A percentile compares a stretch with the other conserved stretches of the same genome.
These are phyloP conservation scores for Mylabris sibirica DNA, from an alignment of 2,888 invertebrate species.

Conservation along the genomic window DNA sequence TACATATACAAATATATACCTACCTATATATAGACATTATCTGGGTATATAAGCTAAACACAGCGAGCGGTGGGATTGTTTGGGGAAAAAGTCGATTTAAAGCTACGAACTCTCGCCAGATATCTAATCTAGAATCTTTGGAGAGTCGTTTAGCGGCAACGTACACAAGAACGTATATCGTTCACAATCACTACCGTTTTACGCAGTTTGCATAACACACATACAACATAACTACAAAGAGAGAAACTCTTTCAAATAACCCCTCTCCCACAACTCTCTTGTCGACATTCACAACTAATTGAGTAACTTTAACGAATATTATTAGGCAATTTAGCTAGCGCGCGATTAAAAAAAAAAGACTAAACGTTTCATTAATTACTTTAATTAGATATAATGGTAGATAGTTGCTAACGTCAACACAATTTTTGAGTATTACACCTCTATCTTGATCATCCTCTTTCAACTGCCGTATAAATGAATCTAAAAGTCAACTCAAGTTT, in stretches of 20 bases:
- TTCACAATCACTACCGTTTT: conserved; percentile 53
- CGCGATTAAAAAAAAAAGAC: too few relatives aligned
- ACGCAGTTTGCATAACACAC: conserved; percentile 50
- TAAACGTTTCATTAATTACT: conserved; percentile 40
- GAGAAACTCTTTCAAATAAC: background rate
- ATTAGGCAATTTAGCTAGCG: too few relatives aligned
- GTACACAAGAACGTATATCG: conserved; percentile 52
- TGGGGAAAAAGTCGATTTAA: conserved; percentile 58
- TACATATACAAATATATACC: background rate
- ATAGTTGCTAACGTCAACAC: conserved; percentile 11
- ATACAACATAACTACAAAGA: background rate
- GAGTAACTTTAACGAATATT: too few relatives aligned
- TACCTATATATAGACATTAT: conserved; percentile 29
- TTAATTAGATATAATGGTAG: conserved; percentile 46
- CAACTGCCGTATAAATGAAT: conserved; percentile 12
- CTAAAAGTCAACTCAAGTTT: conserved; percentile 22
- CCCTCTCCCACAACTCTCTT: too few relatives aligned
- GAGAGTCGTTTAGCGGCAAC: conserved; percentile 56
- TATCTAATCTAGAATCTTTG: conserved; percentile 60
- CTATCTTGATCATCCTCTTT: conserved; percentile 9
- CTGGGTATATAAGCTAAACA: conserved; percentile 37
- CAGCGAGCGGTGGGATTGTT: conserved; percentile 39
- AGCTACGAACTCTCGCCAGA: conserved; percentile 53
- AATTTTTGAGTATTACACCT: background rate
- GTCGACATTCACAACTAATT: too few relatives aligned